phyloP scores from a whole-genome alignment of 1,140 invertebrate species.

The Cataglyphis hispanica region DNA sequence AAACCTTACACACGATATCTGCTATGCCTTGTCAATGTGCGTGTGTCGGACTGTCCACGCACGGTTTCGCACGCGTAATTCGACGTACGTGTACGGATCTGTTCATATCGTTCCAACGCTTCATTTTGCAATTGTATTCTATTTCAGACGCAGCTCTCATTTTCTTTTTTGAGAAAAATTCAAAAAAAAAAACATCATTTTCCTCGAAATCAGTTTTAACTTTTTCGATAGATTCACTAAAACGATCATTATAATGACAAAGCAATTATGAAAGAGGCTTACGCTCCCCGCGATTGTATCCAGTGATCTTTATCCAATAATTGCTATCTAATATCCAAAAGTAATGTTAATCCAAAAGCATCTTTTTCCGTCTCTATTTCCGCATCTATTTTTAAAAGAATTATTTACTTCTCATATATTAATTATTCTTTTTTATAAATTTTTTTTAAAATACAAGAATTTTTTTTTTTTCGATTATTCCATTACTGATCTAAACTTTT shows the following conservation, averaged over 20 bases:
- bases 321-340: neutral
- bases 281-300: constrained; percentile 1
- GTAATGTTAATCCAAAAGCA: constrained; percentile 22
- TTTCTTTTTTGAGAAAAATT: constrained; percentile 80
- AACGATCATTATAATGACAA: constrained; percentile 81
- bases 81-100: neutral
- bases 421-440: neutral
- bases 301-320: neutral
- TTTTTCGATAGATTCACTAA: constrained; percentile 84
- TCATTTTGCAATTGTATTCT: constrained; percentile 62
- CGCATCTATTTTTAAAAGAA: no score
- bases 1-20: constrained; percentile 47
- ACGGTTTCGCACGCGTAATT: constrained; percentile 4
- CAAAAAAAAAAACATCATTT: constrained; percentile 83
- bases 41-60: constrained; percentile 53
- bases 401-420: neutral
- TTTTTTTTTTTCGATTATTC: neutral
- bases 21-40: neutral
- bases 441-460: neutral
- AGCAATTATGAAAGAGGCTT: constrained; percentile 77
- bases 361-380: constrained; percentile 8
- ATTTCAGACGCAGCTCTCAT: constrained; percentile 83
- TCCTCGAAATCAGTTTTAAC: constrained; percentile 82
- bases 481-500: neutral
- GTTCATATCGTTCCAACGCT: neutral